Base-by-base conservation (phyloP, 2,113 vertebrate species). In the Rissa tridactyla region DNA sequence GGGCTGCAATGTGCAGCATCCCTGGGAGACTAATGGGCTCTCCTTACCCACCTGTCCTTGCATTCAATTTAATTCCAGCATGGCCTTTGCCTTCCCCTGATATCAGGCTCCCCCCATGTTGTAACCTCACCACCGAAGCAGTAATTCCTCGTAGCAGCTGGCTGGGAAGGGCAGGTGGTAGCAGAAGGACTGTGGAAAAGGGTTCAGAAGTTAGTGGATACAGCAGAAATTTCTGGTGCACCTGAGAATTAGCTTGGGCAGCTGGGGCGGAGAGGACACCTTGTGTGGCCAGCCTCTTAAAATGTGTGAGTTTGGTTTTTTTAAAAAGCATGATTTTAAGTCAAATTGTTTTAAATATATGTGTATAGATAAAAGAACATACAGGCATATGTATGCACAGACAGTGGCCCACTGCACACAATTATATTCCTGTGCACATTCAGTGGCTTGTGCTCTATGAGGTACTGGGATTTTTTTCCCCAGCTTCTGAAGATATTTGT, bases 1-100 rank as follows among this genome's bases (percentile, higher is more conserved):
- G 44, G 21, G 12, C 9, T 52, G 42, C 55, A n/a, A 40, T 0
- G 2, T 44, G 54, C 27, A n/a, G 44, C 0, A 2, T 23, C 70
- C 29, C 55, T 58, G 44, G 10, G 36, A 62, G 32, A 73, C 27
- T 6, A 23, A 25, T 6, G 17, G 36, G 11, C 10, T 64, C 29
- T 62, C 65, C 29, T 57, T 71, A 52, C 11, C 52, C 25, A 34
- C 46, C 40, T 61, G 32, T n/a, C 42, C 75, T 49, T 49, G 66
- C 2, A 9, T 44, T 47, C 44, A 47, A 1, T 79, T 55, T 61
- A 38, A 49, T 91, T 78, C 69, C 36, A 73, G 17, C 6, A 15
- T 5, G 15, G 58, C 19, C 27, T 68, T 83, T 78, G 52, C 15
- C 13, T n/a, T 58, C 25, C 32, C 20, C 25, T 47, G n/a, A 5